Evolutionary conservation across 2,113 vertebrate genomes (phyloP).

Genomic region (Spilogale gracilis): DNA sequence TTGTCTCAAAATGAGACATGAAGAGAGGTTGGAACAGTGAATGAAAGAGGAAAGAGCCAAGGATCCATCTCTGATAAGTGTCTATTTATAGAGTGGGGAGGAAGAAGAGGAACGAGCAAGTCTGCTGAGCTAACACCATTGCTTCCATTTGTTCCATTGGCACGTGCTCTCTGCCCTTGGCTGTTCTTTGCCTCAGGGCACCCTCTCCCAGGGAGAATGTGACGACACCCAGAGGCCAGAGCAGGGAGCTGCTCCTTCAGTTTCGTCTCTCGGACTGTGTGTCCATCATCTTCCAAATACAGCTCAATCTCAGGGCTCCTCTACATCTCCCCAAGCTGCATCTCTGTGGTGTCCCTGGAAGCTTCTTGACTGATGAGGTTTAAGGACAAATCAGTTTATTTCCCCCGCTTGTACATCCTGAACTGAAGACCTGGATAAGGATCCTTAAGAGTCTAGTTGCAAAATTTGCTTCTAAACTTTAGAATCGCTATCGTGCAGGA

Average conservation of each 20-base stretch:
- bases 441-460: not conserved
- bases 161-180: not conserved
- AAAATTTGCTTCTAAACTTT: constrained; percentile 14
- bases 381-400: not conserved
- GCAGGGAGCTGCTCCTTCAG: not conserved
- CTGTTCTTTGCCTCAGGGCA: not conserved
- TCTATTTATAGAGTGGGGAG: not conserved
- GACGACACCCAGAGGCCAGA: not conserved
- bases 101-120: not conserved
- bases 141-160: not conserved
- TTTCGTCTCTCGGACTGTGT: not conserved
- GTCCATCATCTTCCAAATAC: not conserved
- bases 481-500: not conserved
- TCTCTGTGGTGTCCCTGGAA: not conserved
- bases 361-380: not conserved
- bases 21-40: not conserved
- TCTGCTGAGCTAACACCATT: not conserved
- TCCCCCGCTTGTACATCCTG: not conserved
- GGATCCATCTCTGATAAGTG: not conserved
- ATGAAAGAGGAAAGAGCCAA: not conserved
- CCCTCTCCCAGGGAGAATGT: not conserved
- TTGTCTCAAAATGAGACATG: not conserved
- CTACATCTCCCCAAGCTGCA: not conserved
- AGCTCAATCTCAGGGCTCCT: not conserved
- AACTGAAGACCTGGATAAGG: not conserved